Evolutionary conservation across 2,888 invertebrate genomes (phyloP), one percentile per base, ranked within the genome.

Genomic region (Eristalis arbustorum): DNA sequence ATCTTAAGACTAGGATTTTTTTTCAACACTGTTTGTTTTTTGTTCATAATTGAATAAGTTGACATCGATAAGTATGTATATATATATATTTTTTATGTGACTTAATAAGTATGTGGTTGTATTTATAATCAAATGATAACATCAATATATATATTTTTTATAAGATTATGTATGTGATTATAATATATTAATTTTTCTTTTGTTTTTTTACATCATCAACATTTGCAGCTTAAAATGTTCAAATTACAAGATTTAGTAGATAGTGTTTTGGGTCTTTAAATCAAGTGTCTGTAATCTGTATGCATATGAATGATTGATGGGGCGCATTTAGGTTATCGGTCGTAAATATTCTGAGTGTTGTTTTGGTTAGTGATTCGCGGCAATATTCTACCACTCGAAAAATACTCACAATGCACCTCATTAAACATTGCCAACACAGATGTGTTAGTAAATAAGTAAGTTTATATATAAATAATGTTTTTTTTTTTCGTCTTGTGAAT

Each of bases 51-150:
- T 64, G 57, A 74, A 66, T 71, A 23, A 63, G 68, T 49, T 76
- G 80, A 84, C 84, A 84, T 84, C 84, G 80, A 84, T 84, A 84
- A 84, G 80, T 84, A 80, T 72, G 31, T 66, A 61, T 72, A 10
- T 69, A 73, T 69, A 42, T 37, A 6, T 64, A 57, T 64, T 57
- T 73, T 18, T 49, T 14, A 42, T 42, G 8, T 49, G 18, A 18
- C 18, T 8, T 49, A 49, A 49, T 63, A 57, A 56, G 57, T 78
- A 61, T 74, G 63, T 84, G 64, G 74, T 61, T 71, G 31, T 75
- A 62, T 67, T 34, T 2, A 23, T 34, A 66, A 6, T 57, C 34
- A 57, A 31, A n/a, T 56, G 34, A 23, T 42, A 31, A 76, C 49
- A 31, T 8, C 22, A 57, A 13, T 18, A 37, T 25, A 73, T 25